Base-by-base conservation (phyloP, 2,888 invertebrate genomes). In the Aporophyla nigra region DNA sequence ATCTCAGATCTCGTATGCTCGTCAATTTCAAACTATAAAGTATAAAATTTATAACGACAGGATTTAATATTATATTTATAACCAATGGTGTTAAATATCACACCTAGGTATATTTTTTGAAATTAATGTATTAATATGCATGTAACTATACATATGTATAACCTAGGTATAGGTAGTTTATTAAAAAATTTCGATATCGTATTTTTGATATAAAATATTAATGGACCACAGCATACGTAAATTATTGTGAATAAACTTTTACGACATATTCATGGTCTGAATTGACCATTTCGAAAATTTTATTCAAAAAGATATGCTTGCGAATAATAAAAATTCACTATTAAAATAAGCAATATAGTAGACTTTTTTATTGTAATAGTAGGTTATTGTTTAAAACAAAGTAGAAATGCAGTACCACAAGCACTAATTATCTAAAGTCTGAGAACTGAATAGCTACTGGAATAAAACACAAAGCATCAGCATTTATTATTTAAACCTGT, bases 1-100 rank as follows among this genome's bases (percentile, higher is more conserved):
- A 92, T 93, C 92, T 92, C 74, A 85, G 87, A 89, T 91, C 90
- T 93, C 91, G 88, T 91, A 91, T 91, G 92, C 90, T 89, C 89
- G 86, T 90, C 89, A 90, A 86, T 89, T 89, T 85, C 83, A 84
- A 87, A 89, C 86, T 86, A 83, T 82, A 72, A 84, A 77, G 54
- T 80, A 86, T 78, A 88, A 79, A 89, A 90, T 83, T 79, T 86
- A 86, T 82, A 86, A 88, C 89, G 84, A 86, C 82, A 86, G 82
- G 63, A 58, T 83, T 81, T 84, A 83, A 83, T 76, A 81, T 66
- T 33, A 78, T 16, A 49, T 49, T 71, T 53, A 76, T 68, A 58
- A 68, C 43, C 40, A 43, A 54, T 69, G 54, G 78, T 85, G 82
- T 65, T 68, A 69, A 76, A 82, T 59, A 54, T 69, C 27, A 54